Conservation (phyloP, 53 echinoderm and acorn worm genomes). For the Holothuria scabra region DNA sequence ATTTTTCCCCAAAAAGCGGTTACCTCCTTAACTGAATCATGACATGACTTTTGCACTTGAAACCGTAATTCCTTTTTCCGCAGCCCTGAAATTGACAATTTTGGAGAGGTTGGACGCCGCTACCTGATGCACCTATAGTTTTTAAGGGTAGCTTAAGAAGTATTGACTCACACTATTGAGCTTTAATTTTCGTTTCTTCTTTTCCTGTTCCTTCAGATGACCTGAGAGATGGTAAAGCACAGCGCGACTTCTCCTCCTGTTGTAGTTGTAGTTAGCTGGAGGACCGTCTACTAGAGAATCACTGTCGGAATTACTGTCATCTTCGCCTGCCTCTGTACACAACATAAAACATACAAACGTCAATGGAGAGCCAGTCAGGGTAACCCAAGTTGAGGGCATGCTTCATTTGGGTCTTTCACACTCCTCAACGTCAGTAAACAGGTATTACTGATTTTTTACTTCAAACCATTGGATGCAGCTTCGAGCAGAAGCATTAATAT, state of each 20-base stretch:
- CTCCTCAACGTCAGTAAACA: too few relatives aligned
- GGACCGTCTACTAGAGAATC: constrained; percentile 54
- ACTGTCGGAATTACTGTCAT: constrained; percentile 30
- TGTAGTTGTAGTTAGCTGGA: constrained; percentile 93
- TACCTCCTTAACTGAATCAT: background rate
- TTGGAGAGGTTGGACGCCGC: too few relatives aligned
- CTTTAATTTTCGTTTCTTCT: constrained; percentile 89
- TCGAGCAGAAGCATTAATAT: too few relatives aligned
- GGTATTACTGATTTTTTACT: too few relatives aligned
- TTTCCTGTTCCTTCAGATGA: constrained; percentile 94
- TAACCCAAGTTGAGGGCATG: too few relatives aligned
- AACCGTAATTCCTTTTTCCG: too few relatives aligned
- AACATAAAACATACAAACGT: background rate
- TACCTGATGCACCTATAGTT: background rate
- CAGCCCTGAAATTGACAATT: too few relatives aligned
- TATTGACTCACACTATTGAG: constrained; percentile 83
- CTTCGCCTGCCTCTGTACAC: constrained; percentile 4
- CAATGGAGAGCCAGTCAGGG: too few relatives aligned
- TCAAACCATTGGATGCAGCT: too few relatives aligned
- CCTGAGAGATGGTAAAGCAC: constrained; percentile 98
- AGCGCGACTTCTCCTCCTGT: constrained; percentile 91
- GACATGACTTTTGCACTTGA: too few relatives aligned
- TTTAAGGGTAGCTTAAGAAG: background rate
- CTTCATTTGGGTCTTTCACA: too few relatives aligned
- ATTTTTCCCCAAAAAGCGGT: too few relatives aligned